Percentiles rank a stretch among this genome's conserved stretches.
These are phyloP conservation scores for Onychostoma macrolepis DNA, from an alignment of 2,113 vertebrate genomes.

Conservation along the genomic window DNA sequence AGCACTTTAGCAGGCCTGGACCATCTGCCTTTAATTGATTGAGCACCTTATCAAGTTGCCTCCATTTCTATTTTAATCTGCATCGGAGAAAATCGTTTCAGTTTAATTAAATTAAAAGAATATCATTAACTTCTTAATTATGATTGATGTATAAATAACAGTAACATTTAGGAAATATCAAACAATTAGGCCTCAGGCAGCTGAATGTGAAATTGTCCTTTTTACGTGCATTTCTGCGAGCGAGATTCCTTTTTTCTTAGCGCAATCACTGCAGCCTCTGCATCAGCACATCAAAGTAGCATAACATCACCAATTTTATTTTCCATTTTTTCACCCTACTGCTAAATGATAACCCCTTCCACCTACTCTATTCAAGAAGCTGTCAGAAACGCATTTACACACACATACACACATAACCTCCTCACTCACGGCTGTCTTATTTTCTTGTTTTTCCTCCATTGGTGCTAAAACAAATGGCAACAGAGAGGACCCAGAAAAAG, in stretches of 20 bases:
- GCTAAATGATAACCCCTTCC: conserved; percentile 37
- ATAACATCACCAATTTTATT: conserved; percentile 64
- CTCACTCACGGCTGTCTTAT: conserved; percentile 65
- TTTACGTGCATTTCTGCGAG: conserved; percentile 65
- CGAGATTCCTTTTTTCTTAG: conserved; percentile 52
- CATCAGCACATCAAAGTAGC: conserved; percentile 49
- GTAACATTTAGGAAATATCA: conserved; percentile 70
- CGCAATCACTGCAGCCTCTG: neutral
- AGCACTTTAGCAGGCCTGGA: conserved; percentile 64
- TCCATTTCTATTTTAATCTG: conserved; percentile 66
- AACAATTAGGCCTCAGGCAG: conserved; percentile 60
- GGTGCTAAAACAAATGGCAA: conserved; percentile 76
- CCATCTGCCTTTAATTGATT: conserved; percentile 71
- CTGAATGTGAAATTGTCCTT: conserved; percentile 70
- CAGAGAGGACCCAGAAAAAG: conserved; percentile 60
- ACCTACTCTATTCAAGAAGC: neutral
- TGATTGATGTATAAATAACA: conserved; percentile 77
- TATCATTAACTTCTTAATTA: conserved; percentile 72
- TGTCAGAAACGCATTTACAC: conserved; percentile 39
- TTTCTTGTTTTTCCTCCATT: conserved; percentile 63
- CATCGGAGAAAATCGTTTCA: conserved; percentile 59
- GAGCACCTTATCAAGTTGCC: conserved; percentile 65
- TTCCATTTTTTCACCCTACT: conserved; percentile 59
- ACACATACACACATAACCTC: conserved; percentile 33
- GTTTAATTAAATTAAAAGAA: conserved; percentile 75